A percentile compares a stretch with the other conserved stretches of the same genome.
phyloP scores from a whole-genome alignment of 2,797 vertebrate species.

The Odontamblyopus lacepedii region DNA sequence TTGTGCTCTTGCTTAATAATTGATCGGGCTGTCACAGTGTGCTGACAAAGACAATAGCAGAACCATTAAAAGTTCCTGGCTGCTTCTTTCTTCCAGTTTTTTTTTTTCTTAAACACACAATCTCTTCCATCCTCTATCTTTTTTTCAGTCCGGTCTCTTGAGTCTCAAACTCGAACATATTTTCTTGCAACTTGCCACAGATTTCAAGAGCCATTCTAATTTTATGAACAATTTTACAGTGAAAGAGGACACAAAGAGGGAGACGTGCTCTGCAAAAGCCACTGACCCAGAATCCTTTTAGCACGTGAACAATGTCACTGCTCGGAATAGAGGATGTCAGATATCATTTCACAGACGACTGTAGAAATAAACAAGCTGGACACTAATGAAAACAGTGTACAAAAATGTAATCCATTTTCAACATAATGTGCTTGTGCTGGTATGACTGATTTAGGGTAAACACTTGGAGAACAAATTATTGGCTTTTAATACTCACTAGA shows the following conservation, averaged over 20 bases:
- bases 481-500: too few species aligned
- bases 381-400: background rate
- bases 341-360: background rate
- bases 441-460: background rate
- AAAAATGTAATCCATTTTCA: background rate
- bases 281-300: constrained; percentile 6
- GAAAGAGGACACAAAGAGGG: background rate
- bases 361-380: background rate
- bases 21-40: constrained; percentile 68
- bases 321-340: background rate
- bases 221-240: background rate
- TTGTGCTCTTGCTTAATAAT: constrained; percentile 67
- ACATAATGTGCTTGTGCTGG: background rate
- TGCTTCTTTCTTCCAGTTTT: constrained; percentile 50
- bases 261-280: constrained; percentile 1
- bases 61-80: constrained; percentile 65
- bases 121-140: constrained; percentile 18
- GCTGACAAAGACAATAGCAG: constrained; percentile 71
- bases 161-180: constrained; percentile 14
- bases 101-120: constrained; percentile 18
- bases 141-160: constrained; percentile 27
- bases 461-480: background rate
- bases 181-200: background rate
- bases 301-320: background rate
- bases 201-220: background rate